Base-by-base conservation (phyloP, 2,888 invertebrate genomes). In the Parapristionchus giblindavisi region DNA sequence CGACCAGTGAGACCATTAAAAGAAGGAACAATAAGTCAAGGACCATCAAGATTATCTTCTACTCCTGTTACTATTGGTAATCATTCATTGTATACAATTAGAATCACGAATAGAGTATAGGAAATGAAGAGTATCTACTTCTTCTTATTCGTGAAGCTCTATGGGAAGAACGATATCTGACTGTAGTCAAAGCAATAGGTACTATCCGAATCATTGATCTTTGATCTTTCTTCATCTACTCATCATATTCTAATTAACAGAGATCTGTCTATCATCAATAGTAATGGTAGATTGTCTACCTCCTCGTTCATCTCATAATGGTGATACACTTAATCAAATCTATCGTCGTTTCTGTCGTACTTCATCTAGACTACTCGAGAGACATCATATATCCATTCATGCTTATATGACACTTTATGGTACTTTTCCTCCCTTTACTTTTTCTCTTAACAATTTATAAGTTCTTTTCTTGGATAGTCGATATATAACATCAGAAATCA, bases 21-120 rank as follows among this genome's bases (percentile, higher is more conserved):
- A 38, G 66, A 66, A n/a, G 66, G 66, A 51, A 8, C 38, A n/a
- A 48, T 48, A n/a, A 66, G 66, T 66, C 66, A 66, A n/a, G 66
- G 34, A 2, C 66, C 66, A 3, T 66, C 66, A 8, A 66, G 66
- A 51, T 24, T 66, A 34, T 34, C 34, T 51, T 48, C 34, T 24
- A 66, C 66, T 66, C 66, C 66, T 2, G 21, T 21, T 0, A 6
- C 51, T 34, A 34, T 32, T 48, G 66, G 66, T 66, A 3, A 24
- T 48, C 2, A 3, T 3, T 6, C 29, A 6, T 6, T 14, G 21
- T 21, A 34, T 32, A 34, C 58, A 0, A 21, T n/a, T 32, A n/a
- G 11, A 14, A 54, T 54, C n/a, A 54, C 6, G 24, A n/a, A 24
- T n/a, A 14, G 54, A 54, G 8, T 63, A 11, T 1, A 63, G 63